These are phyloP conservation scores for Drosophila barbarae DNA, from an alignment of 2,888 invertebrate genomes.

Conservation along the genomic window DNA sequence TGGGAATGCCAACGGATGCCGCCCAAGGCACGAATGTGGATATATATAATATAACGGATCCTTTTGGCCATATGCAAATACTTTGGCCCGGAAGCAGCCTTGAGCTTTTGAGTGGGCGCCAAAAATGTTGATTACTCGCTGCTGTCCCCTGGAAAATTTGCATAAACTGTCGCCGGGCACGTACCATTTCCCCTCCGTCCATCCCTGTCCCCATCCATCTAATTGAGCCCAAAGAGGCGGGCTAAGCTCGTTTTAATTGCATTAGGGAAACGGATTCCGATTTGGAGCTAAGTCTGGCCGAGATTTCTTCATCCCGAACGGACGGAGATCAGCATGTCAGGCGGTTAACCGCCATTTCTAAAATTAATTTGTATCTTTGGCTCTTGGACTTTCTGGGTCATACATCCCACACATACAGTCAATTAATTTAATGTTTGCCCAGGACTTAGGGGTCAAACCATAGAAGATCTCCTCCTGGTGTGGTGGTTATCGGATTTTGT, in stretches of 20 bases:
- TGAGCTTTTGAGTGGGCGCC: conserved; percentile 39
- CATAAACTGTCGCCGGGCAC: conserved; percentile 48
- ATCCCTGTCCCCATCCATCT: conserved; percentile 9
- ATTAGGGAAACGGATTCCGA: conserved; percentile 19
- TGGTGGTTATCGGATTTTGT: conserved; percentile 20
- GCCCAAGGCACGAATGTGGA: conserved; percentile 8
- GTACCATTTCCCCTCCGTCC: conserved; percentile 12
- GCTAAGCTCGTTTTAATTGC: conserved; percentile 64
- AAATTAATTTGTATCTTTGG: conserved; percentile 62
- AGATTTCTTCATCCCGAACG: conserved; percentile 25
- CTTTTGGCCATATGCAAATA: conserved; percentile 51
- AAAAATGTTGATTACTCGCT: conserved; percentile 45
- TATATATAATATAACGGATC: conserved; percentile 21
- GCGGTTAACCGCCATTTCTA: conserved; percentile 63
- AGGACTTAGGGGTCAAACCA: conserved; percentile 31
- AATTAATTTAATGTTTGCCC: conserved; percentile 35
- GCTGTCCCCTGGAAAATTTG: conserved; percentile 40
- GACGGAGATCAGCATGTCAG: conserved; percentile 43
- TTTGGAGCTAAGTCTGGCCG: conserved; percentile 3
- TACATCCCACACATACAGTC: conserved; percentile 26
- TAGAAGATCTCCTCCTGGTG: conserved; percentile 10
- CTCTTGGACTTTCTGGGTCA: conserved; percentile 8
- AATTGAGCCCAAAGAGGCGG: conserved; percentile 54
- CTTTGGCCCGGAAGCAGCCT: conserved; percentile 7
- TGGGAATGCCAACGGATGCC: conserved; percentile 29